A percentile compares a stretch with the other conserved stretches of the same genome.
Evolutionary conservation across 1,140 invertebrate genomes (phyloP).

Genomic region (Drosophila seguyi): DNA sequence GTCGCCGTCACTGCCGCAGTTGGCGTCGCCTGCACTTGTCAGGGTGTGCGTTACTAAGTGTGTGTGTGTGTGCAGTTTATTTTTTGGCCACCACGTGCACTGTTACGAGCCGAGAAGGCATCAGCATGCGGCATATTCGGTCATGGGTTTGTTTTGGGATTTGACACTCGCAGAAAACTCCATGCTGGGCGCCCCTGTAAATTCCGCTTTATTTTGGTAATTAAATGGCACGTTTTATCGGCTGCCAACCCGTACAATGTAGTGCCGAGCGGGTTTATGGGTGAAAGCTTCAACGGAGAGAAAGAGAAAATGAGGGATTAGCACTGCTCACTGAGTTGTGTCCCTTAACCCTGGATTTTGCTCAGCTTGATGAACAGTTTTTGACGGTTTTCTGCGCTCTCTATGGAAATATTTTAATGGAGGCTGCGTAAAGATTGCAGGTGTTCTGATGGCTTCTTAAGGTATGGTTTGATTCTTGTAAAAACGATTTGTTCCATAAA

Average conservation of each 20-base stretch:
- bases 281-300: not conserved
- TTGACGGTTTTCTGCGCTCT: not conserved
- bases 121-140: conserved; percentile 78
- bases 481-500: no score
- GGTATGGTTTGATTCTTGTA: no score
- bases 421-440: no score
- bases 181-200: conserved; percentile 52
- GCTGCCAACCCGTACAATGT: conserved; percentile 8
- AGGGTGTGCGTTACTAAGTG: conserved; percentile 26
- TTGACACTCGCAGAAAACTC: conserved; percentile 75
- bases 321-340: not conserved
- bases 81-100: conserved; percentile 76
- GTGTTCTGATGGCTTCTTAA: no score
- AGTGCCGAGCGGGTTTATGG: conserved; percentile 2
- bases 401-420: no score
- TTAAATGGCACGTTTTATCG: conserved; percentile 37
- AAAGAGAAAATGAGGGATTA: conserved; percentile 14
- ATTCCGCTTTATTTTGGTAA: conserved; percentile 43
- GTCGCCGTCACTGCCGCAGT: conserved; percentile 36
- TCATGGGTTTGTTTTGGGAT: conserved; percentile 72
- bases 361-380: not conserved
- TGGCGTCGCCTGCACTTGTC: conserved; percentile 32
- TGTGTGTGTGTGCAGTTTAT: conserved; percentile 53
- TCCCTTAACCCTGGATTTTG: not conserved
- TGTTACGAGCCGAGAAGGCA: conserved; percentile 52